These are phyloP conservation scores for Calliphora vomitoria DNA, from an alignment of 2,888 invertebrate genomes.

Conservation along the genomic window DNA sequence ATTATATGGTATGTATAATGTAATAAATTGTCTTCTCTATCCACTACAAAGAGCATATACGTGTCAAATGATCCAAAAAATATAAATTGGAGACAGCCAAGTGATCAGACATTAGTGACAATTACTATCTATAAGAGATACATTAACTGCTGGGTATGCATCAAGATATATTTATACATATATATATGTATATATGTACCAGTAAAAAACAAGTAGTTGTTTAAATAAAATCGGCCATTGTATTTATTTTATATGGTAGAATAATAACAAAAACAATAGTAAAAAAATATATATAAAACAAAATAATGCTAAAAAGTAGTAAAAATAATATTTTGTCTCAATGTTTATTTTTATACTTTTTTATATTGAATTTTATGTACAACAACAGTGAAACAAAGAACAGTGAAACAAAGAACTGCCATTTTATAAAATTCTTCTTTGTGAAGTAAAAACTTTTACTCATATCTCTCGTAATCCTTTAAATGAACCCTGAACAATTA, in stretches of 20 bases:
- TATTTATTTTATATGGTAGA: constrained; percentile 59
- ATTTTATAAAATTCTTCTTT: too few species aligned
- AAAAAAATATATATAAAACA: constrained; percentile 8
- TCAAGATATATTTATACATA: not conserved
- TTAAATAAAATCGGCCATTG: constrained; percentile 63
- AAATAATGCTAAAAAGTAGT: not conserved
- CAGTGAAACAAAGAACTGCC: not conserved
- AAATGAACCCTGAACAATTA: too few species aligned
- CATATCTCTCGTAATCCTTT: too few species aligned
- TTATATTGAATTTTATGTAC: not conserved
- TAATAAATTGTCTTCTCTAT: too few species aligned
- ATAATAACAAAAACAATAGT: constrained; percentile 43
- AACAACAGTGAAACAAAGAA: not conserved
- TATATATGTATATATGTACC: not conserved
- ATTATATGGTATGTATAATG: too few species aligned
- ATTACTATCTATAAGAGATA: too few species aligned
- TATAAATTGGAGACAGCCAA: too few species aligned
- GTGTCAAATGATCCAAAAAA: too few species aligned
- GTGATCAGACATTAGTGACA: too few species aligned
- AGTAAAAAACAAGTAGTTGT: constrained; percentile 43
- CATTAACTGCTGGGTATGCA: too few species aligned
- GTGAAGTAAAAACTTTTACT: too few species aligned
- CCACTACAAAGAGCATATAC: too few species aligned
- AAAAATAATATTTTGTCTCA: constrained; percentile 46
- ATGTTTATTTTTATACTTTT: constrained; percentile 41